A percentile compares a stretch with the other conserved stretches of the same genome.
Evolutionary conservation across 2,113 vertebrate species (phyloP).

Genomic region (Amblyornis subalaris): DNA sequence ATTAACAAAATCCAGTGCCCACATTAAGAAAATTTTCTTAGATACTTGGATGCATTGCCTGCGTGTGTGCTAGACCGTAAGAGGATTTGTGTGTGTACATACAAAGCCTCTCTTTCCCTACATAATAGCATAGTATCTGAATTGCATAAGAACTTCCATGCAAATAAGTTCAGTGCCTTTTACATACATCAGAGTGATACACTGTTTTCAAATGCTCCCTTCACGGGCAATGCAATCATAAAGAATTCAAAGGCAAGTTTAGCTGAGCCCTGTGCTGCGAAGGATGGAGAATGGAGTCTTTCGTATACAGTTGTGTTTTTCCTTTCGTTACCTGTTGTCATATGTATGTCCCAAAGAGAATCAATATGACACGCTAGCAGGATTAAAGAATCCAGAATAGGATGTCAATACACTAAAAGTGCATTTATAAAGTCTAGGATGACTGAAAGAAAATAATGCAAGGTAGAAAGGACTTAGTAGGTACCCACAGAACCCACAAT

Average conservation of each 20-base stretch:
- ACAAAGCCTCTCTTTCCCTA: not conserved
- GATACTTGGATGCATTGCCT: not conserved
- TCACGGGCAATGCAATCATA: not conserved
- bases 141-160: not conserved
- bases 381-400: not conserved
- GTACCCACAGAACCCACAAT: not conserved
- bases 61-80: fast-evolving
- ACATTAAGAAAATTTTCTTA: not conserved
- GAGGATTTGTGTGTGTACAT: not conserved
- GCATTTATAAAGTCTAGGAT: not conserved
- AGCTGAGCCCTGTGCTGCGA: not conserved
- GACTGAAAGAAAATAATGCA: not conserved
- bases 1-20: not conserved
- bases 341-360: not conserved
- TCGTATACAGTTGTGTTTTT: not conserved
- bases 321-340: not conserved
- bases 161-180: not conserved
- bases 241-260: not conserved
- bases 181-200: not conserved
- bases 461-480: not conserved
- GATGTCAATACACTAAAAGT: not conserved
- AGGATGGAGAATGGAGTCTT: not conserved
- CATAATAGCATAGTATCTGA: not conserved
- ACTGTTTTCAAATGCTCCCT: not conserved
- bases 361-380: not conserved